Conservation (phyloP, 2,113 vertebrate genomes). For the Pica pica region DNA sequence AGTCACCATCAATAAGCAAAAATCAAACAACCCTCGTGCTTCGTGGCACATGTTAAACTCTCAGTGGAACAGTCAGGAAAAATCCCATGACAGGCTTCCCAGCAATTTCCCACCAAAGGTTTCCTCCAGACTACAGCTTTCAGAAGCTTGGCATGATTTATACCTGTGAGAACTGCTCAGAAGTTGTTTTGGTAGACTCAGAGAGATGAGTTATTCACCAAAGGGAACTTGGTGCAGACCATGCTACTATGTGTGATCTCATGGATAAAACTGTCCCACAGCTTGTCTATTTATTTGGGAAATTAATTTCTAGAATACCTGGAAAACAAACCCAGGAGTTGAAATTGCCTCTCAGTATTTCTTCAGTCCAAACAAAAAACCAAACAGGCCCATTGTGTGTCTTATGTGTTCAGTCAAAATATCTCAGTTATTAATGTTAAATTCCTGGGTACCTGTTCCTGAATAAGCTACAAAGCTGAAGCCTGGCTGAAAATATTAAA, state of each 20-base stretch:
- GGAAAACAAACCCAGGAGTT: background rate
- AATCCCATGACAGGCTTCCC: background rate
- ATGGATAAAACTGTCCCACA: background rate
- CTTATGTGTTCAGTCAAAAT: background rate
- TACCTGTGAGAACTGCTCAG: background rate
- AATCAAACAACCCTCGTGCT: background rate
- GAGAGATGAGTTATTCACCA: background rate
- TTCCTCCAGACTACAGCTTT: background rate
- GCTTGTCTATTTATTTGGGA: background rate
- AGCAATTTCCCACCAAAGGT: background rate
- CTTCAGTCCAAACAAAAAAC: background rate
- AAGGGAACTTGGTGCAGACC: background rate
- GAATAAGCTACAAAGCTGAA: background rate
- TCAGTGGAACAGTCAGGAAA: background rate
- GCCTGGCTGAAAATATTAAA: background rate
- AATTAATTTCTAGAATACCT: background rate
- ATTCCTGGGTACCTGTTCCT: background rate
- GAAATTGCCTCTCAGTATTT: background rate
- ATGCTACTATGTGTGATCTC: background rate
- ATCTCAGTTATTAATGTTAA: background rate
- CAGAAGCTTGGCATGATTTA: background rate
- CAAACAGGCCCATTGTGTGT: background rate
- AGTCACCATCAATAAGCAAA: background rate
- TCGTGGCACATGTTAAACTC: accelerated
- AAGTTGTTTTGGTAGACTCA: background rate